Evolutionary conservation across 2,113 vertebrate genomes (phyloP).

Genomic region (Hoplias malabaricus): DNA sequence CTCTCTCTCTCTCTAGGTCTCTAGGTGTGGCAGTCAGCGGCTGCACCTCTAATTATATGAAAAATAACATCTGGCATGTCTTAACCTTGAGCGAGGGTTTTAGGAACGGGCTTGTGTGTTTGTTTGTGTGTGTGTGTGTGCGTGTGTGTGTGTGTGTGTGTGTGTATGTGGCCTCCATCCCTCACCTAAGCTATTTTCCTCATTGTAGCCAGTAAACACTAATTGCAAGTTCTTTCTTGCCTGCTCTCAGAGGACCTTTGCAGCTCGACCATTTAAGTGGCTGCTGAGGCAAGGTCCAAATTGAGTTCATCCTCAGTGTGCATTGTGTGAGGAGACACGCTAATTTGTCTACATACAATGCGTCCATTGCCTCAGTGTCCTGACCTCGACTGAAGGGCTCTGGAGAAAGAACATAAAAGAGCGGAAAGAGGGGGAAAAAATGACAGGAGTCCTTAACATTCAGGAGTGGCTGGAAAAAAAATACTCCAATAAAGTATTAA

Average conservation of each 20-base stretch:
- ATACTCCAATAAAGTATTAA: neutral
- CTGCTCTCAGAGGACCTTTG: neutral
- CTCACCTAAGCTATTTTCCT: neutral
- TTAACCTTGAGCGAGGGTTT: neutral
- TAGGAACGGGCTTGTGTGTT: neutral
- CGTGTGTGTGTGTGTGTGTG: neutral
- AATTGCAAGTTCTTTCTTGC: neutral
- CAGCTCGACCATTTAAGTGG: neutral
- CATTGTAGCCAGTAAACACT: neutral
- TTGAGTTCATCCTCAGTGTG: neutral
- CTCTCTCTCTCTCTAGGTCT: neutral
- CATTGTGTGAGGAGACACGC: neutral
- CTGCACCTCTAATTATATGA: neutral
- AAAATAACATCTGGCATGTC: neutral
- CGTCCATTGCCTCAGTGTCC: neutral
- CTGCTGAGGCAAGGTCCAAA: neutral
- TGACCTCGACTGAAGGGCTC: neutral
- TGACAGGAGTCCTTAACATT: neutral
- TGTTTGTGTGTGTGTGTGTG: neutral
- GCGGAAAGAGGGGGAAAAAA: neutral
- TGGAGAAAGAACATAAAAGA: neutral
- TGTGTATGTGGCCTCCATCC: neutral
- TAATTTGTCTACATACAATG: neutral
- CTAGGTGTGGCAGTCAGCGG: neutral
- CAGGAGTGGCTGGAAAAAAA: neutral